Percentiles rank a stretch among this genome's conserved stretches.
These are phyloP conservation scores for Ectropis grisescens DNA, from an alignment of 1,140 invertebrate species.

Conservation along the genomic window DNA sequence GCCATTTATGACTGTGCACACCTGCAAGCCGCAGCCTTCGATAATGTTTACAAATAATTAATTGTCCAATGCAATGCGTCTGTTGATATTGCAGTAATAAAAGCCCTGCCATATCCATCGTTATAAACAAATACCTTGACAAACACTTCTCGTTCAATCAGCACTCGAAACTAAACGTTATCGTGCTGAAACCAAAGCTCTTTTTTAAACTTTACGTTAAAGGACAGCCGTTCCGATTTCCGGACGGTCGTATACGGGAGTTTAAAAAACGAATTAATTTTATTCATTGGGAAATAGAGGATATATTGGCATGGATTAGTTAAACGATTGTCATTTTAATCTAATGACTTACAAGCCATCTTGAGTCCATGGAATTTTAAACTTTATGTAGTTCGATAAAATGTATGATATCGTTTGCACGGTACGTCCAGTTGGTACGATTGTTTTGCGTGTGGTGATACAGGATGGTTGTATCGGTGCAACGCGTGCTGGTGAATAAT, in stretches of 20 bases:
- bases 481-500: slow-evolving; percentile 65
- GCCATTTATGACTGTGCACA: slow-evolving; percentile 35
- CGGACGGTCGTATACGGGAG: slow-evolving; percentile 33
- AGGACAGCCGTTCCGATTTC: slow-evolving; percentile 24
- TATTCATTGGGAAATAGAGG: slow-evolving; percentile 61
- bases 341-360: too few species aligned
- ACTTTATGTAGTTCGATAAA: too few species aligned
- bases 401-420: too few species aligned
- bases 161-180: neutral
- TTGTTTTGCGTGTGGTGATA: too few species aligned
- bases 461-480: slow-evolving; percentile 49
- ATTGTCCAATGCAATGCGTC: slow-evolving; percentile 57
- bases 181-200: neutral
- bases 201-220: slow-evolving; percentile 4
- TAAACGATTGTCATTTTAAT: slow-evolving; percentile 26
- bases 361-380: too few species aligned
- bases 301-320: slow-evolving; percentile 65
- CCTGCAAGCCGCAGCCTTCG: slow-evolving; percentile 19
- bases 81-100: slow-evolving; percentile 59
- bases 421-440: too few species aligned
- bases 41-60: slow-evolving; percentile 65
- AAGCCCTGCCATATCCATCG: slow-evolving; percentile 44
- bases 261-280: slow-evolving; percentile 61
- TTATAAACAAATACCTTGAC: slow-evolving; percentile 34
- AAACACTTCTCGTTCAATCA: neutral